Base-by-base conservation (phyloP, 2,113 vertebrate species). In the Oncorhynchus kisutch region DNA sequence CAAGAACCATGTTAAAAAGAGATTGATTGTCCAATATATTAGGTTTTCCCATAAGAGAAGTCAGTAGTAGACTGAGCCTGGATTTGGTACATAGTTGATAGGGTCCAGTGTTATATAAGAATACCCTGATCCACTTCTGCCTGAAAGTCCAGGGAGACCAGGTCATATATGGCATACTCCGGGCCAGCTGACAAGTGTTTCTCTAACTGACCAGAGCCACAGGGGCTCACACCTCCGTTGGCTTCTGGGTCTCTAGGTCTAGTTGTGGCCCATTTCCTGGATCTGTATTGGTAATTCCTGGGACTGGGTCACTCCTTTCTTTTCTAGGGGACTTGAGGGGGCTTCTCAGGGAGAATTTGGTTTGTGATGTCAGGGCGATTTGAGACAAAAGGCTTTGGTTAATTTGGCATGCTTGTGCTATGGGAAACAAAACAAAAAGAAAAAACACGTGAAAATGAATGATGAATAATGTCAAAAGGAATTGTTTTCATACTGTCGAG, bases 121-220 rank as follows among this genome's bases (percentile, higher is more conserved):
- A 89, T 97, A 97, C 96, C 96, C 97, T 94, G 89, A 72, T 89
- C 80, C 90, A 95, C 79, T 90, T 97, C 94, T 88, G 94, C 85
- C 85, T 94, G 81, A 70, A 93, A 94, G 84, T 95, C 94, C 92
- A 88, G 86, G 65, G 90, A 93, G 81, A 91, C 89, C 83, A 91
- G 88, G 72, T 88, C 88, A 83, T 57, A 89, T 77, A 92, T 88
- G 79, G 88, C 92, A 85, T 4, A 80, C 78, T 91, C 87, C 87
- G 91, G 84, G 22, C 88, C 87, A 0, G 86, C 48, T 7, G 91
- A 90, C 70, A 45, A 66, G 71, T 25, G 13, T 31, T 29, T 18
- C 7, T 27, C 22, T 27, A 27, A 27, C 64, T 69, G 83, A 77
- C 45, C 39, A 39, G 39, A 39, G 39, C 39, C 57, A 14, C 4